phyloP scores from a whole-genome alignment of 2,888 invertebrate species.

The Thereva nobilitata region DNA sequence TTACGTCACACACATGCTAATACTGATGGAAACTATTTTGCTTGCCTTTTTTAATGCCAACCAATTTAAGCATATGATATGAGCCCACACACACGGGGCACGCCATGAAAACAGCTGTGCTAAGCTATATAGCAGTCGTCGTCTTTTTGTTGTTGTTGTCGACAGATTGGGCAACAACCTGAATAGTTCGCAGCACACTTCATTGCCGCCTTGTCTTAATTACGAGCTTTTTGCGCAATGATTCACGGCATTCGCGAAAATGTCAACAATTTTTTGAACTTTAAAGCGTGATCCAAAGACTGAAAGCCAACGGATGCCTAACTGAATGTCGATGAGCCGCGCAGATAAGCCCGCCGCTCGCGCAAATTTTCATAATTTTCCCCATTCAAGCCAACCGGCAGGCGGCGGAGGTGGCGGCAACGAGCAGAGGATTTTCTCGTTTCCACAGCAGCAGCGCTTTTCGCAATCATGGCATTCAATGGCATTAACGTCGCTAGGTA shows the following conservation, averaged over 20 bases:
- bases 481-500: conserved; percentile 5
- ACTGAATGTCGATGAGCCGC: not conserved
- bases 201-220: conserved; percentile 18
- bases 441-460: not conserved
- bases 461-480: not conserved
- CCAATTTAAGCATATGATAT: no score
- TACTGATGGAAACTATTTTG: no score
- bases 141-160: no score
- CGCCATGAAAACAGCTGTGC: no score
- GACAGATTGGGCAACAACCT: conserved; percentile 15
- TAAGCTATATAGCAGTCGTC: no score
- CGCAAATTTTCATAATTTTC: not conserved
- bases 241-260: conserved; percentile 21
- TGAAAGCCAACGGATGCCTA: not conserved
- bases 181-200: conserved; percentile 5
- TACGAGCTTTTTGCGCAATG: conserved; percentile 14
- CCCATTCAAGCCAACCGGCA: not conserved
- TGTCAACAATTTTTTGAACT: conserved; percentile 21
- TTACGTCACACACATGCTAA: no score
- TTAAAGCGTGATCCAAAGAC: conserved; percentile 2
- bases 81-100: no score
- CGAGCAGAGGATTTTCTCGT: conserved; percentile 1
- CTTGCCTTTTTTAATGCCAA: no score
- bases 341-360: not conserved
- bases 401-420: no score